Percentiles rank a stretch among this genome's conserved stretches.
Conservation (phyloP, 1,140 invertebrate species). For the Glossosoma conforme region DNA sequence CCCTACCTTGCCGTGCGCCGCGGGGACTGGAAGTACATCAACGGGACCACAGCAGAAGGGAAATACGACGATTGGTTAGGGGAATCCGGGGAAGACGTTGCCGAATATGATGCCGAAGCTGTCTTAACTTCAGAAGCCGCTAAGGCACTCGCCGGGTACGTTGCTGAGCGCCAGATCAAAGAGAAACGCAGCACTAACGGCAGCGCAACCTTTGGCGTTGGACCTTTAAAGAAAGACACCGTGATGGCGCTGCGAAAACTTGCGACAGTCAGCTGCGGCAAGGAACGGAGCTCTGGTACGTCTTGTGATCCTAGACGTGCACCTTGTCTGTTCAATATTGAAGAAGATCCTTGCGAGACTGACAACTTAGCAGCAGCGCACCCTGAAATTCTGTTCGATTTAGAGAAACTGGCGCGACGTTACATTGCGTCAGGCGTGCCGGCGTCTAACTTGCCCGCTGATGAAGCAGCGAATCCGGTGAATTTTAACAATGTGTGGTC, state of each 20-base stretch:
- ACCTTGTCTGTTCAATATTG: slow-evolving; percentile 67
- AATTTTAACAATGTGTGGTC: slow-evolving; percentile 53
- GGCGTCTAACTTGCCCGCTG: slow-evolving; percentile 49
- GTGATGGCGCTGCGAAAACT: slow-evolving; percentile 6
- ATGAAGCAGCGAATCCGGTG: slow-evolving; percentile 53
- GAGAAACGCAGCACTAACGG: slow-evolving; percentile 31
- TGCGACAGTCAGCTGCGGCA: slow-evolving; percentile 16
- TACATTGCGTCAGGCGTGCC: slow-evolving; percentile 47
- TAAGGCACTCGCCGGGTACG: slow-evolving; percentile 43
- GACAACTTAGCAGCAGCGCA: slow-evolving; percentile 56
- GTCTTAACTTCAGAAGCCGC: slow-evolving; percentile 48
- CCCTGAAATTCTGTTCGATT: slow-evolving; percentile 42
- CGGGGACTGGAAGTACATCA: slow-evolving; percentile 70
- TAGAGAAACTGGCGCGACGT: slow-evolving; percentile 46
- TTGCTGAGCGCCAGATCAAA: slow-evolving; percentile 41
- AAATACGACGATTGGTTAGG: slow-evolving; percentile 54
- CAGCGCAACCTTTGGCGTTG: neutral
- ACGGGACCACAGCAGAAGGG: slow-evolving; percentile 51
- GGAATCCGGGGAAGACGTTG: slow-evolving; percentile 43
- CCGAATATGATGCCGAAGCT: slow-evolving; percentile 42
- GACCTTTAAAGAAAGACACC: slow-evolving; percentile 7
- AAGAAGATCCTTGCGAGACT: slow-evolving; percentile 71
- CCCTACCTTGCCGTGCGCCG: slow-evolving; percentile 57
- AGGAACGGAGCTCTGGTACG: slow-evolving; percentile 17
- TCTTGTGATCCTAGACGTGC: slow-evolving; percentile 17